Evolutionary conservation across 2,888 invertebrate genomes (phyloP), one percentile per base, ranked within the genome.

Genomic region (Geotrupes spiniger): DNA sequence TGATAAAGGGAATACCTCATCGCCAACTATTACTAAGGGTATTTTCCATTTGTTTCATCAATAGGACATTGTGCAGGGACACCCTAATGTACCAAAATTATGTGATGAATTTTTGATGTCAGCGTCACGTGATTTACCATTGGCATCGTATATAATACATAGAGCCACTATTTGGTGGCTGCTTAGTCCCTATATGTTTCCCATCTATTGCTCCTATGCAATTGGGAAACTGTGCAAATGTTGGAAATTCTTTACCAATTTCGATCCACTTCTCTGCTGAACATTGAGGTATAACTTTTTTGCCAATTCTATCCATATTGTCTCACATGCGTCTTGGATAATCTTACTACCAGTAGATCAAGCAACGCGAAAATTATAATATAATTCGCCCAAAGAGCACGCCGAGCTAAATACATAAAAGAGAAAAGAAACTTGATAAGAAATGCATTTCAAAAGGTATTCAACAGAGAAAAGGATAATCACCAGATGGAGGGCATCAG

Each of bases 101-200:
- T 57, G 44, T 61, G 49, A 54, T 51, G 60, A 29, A 65, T 42
- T 42, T 38, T 54, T 15, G 54, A 53, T 61, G 17, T 51, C 49
- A 17, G 58, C 54, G 57, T 61, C 57, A 48, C 55, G 42, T 44
- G 55, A 54, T 55, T 56, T 58, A 26, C 60, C 59, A 51, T 62
- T 57, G 44, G 56, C 49, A 52, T 64, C 63, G 43, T 55, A 57
- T 64, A 49, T 41, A 65, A 52, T 25, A 62, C 63, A 57, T n/a
- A n/a, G n/a, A n/a, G n/a, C n/a, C n/a, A n/a, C n/a, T n/a, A n/a
- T n/a, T n/a, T n/a, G n/a, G n/a, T n/a, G n/a, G n/a, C n/a, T n/a
- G n/a, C n/a, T n/a, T n/a, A n/a, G n/a, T n/a, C n/a, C n/a, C n/a
- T n/a, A n/a, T n/a, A n/a, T n/a, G n/a, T n/a, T n/a, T n/a, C n/a